Percentiles rank a stretch among this genome's conserved stretches.
phyloP scores from a whole-genome alignment of 2,888 invertebrate genomes.

The Lasius platythorax region DNA sequence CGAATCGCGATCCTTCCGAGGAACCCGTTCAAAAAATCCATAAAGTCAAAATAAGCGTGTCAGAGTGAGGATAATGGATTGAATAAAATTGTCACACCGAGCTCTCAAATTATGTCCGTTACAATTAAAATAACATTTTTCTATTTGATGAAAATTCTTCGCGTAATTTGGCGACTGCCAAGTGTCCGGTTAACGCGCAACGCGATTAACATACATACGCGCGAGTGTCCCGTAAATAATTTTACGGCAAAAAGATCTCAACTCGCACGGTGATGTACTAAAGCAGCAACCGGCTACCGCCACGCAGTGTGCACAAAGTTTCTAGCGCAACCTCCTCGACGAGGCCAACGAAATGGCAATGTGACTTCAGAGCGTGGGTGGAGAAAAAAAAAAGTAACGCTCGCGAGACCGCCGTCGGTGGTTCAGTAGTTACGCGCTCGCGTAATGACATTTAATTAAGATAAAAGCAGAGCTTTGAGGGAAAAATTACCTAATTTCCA shows the following conservation, averaged over 20 bases:
- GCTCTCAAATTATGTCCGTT: background rate
- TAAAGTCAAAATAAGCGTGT: background rate
- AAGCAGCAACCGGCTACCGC: slow-evolving; percentile 19
- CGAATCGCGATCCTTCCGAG: background rate
- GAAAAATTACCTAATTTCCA: slow-evolving; percentile 60
- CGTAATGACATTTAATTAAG: slow-evolving; percentile 76
- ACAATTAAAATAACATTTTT: background rate
- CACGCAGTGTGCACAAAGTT: slow-evolving; percentile 23
- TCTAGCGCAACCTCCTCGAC: slow-evolving; percentile 17
- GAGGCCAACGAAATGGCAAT: slow-evolving; percentile 53
- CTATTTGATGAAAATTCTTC: background rate
- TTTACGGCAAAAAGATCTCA: slow-evolving; percentile 59
- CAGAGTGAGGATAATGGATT: background rate
- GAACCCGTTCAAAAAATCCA: background rate
- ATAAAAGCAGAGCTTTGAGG: slow-evolving; percentile 71
- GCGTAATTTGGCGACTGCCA: slow-evolving; percentile 12
- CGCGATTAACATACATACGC: slow-evolving; percentile 49
- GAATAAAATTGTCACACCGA: background rate
- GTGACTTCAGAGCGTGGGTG: slow-evolving; percentile 37
- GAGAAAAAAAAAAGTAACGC: slow-evolving; percentile 28
- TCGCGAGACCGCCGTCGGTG: slow-evolving; percentile 13
- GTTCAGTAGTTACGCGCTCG: slow-evolving; percentile 57
- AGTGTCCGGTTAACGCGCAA: slow-evolving; percentile 32
- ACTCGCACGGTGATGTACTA: slow-evolving; percentile 33
- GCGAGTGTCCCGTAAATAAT: slow-evolving; percentile 57